Conservation (phyloP, 2,797 vertebrate species). For the Limnodromus scolopaceus region DNA sequence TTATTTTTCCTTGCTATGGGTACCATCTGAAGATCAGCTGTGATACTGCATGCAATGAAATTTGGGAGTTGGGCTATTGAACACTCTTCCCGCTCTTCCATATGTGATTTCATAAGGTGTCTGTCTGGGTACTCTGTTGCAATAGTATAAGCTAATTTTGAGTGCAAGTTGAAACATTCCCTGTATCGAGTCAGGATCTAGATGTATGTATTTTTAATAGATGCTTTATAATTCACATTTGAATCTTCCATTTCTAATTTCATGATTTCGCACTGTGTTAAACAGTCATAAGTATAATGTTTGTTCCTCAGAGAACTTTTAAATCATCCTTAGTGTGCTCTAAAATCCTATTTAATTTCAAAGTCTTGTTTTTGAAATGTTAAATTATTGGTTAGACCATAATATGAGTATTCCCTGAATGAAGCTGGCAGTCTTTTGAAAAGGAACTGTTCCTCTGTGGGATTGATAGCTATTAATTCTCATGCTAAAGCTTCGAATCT, state of each 20-base stretch:
- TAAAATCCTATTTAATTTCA: constrained; percentile 27
- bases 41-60: too few species aligned
- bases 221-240: not conserved
- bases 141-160: not conserved
- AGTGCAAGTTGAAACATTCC: not conserved
- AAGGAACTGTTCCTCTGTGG: constrained; percentile 14
- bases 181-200: not conserved
- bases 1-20: not conserved
- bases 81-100: fast-evolving
- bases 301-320: constrained; percentile 18
- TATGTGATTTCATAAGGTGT: not conserved
- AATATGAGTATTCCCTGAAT: constrained; percentile 21
- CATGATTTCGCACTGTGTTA: not conserved
- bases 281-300: not conserved
- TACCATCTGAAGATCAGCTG: not conserved
- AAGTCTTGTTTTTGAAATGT: constrained; percentile 29
- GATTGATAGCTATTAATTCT: constrained; percentile 35
- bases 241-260: constrained; percentile 13
- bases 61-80: not conserved
- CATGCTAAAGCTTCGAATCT: not conserved
- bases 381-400: constrained; percentile 22
- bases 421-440: constrained; percentile 6
- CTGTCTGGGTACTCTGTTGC: not conserved
- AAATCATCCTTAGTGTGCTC: not conserved
- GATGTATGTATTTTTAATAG: not conserved